Percentiles rank a stretch among this genome's conserved stretches.
These are phyloP conservation scores for Drosophila buzzatii DNA, from an alignment of 2,888 invertebrate genomes.

Conservation along the genomic window DNA sequence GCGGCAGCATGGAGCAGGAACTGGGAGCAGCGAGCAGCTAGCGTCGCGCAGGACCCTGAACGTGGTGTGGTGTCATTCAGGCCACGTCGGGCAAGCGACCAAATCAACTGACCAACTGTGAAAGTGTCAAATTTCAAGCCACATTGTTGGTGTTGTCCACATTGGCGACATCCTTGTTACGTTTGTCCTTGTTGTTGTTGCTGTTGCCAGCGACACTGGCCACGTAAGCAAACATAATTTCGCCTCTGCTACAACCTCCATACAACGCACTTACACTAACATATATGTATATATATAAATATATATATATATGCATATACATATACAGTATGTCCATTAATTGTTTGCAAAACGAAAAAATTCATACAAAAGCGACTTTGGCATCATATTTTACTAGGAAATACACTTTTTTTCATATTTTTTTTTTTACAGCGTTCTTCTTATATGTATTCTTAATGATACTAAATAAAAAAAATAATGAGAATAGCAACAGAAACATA, in stretches of 20 bases:
- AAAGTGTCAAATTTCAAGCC: constrained; percentile 79
- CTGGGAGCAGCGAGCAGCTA: neutral
- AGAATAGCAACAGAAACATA: too few species aligned
- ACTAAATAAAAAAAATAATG: too few species aligned
- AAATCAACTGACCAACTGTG: constrained; percentile 80
- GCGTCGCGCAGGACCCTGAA: neutral
- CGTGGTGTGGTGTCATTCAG: constrained; percentile 18
- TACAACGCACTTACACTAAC: constrained; percentile 7
- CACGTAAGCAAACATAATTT: constrained; percentile 80
- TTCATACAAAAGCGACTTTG: too few species aligned
- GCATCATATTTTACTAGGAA: too few species aligned
- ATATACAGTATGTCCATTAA: too few species aligned
- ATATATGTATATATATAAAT: neutral
- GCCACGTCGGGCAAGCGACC: constrained; percentile 59
- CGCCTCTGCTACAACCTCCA: constrained; percentile 55
- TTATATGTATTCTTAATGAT: too few species aligned
- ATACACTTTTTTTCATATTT: too few species aligned
- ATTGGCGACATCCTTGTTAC: constrained; percentile 54
- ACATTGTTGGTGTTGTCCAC: constrained; percentile 69
- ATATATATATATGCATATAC: neutral
- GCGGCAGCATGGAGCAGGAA: constrained; percentile 21
- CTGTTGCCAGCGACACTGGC: constrained; percentile 55
- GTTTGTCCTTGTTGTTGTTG: constrained; percentile 44
- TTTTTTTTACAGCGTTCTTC: too few species aligned
- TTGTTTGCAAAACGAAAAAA: too few species aligned